A percentile compares a stretch with the other conserved stretches of the same genome.
Evolutionary conservation across 2,113 vertebrate species (phyloP).

Genomic region (Microcebus tavaratra): DNA sequence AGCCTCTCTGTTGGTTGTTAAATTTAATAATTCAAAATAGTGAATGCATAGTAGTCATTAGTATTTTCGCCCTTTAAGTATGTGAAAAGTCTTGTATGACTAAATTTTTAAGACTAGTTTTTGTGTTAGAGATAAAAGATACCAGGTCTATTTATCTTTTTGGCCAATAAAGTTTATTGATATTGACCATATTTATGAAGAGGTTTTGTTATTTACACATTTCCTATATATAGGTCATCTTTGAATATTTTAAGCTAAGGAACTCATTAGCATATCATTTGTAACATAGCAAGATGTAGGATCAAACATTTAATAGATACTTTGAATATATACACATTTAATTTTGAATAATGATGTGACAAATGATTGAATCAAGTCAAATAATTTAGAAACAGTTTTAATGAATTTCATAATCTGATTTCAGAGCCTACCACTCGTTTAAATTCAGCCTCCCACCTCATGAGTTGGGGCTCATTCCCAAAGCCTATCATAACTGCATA

Average conservation of each 20-base stretch:
- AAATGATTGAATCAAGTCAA: slow-evolving; percentile 44
- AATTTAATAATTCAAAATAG: slow-evolving; percentile 2
- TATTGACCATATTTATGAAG: not conserved
- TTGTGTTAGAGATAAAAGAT: slow-evolving; percentile 10
- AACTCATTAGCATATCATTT: not conserved
- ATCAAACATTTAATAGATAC: not conserved
- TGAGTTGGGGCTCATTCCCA: not conserved
- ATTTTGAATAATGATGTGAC: slow-evolving; percentile 27
- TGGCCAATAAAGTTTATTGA: not conserved
- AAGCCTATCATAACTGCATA: not conserved
- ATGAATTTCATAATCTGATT: slow-evolving; percentile 54
- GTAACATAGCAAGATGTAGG: not conserved
- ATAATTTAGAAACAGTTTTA: slow-evolving; percentile 34
- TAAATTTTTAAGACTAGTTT: not conserved
- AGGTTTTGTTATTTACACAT: slow-evolving; percentile 31
- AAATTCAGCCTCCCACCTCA: not conserved
- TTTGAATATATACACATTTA: not conserved
- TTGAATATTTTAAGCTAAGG: not conserved
- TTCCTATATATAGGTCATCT: not conserved
- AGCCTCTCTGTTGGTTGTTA: not conserved
- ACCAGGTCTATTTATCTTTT: not conserved
- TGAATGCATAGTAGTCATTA: not conserved
- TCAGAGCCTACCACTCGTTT: not conserved
- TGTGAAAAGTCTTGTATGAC: not conserved
- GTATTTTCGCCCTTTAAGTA: not conserved